Evolutionary conservation across 2,797 vertebrate genomes (phyloP).

Genomic region (Melanotaenia nigrans): DNA sequence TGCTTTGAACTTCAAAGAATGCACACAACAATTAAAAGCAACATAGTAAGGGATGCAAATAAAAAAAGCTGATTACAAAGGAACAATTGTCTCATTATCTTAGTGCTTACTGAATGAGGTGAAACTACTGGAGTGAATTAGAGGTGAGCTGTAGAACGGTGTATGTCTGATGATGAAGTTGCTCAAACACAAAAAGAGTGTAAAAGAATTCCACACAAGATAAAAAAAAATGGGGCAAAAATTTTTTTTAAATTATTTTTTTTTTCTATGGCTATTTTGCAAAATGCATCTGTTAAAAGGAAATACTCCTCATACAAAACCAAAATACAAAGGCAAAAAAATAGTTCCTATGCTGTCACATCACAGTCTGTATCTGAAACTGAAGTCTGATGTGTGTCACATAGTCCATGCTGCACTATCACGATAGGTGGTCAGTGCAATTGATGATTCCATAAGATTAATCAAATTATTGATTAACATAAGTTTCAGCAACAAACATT

Average conservation of each 20-base stretch:
- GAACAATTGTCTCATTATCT: constrained; percentile 77
- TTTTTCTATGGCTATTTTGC: not conserved
- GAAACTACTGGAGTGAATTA: constrained; percentile 53
- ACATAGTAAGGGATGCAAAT: constrained; percentile 69
- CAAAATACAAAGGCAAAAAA: not conserved
- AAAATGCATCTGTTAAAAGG: not conserved
- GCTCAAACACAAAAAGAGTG: not conserved
- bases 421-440: not conserved
- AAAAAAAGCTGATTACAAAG: constrained; percentile 71
- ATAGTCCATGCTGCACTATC: not conserved
- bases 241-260: not conserved
- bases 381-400: not conserved
- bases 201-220: constrained; percentile 3
- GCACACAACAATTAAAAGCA: constrained; percentile 81
- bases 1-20: constrained; percentile 87
- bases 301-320: not conserved
- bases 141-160: constrained; percentile 49
- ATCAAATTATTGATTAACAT: not conserved
- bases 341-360: not conserved
- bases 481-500: not conserved
- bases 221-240: not conserved
- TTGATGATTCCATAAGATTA: not conserved
- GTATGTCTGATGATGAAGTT: constrained; percentile 20
- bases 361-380: not conserved
- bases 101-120: constrained; percentile 66